phyloP scores from a whole-genome alignment of 1,140 invertebrate species.

The Lordiphosa mommai region DNA sequence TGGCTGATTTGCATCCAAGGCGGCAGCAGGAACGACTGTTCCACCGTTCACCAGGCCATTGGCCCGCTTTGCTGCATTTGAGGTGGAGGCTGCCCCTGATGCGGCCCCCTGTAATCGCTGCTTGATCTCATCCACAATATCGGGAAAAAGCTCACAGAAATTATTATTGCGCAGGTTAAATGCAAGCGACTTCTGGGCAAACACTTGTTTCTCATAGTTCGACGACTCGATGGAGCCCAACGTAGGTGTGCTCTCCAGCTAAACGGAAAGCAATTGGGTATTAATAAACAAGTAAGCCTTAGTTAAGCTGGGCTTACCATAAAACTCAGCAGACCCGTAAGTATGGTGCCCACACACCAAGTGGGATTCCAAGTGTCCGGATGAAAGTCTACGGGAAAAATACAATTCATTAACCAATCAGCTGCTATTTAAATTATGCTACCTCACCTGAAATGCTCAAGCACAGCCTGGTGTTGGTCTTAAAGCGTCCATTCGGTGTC shows the following conservation, averaged over 20 bases:
- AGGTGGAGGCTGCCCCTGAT: conserved; percentile 24
- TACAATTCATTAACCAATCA: too few relatives aligned
- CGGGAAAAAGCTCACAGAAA: conserved; percentile 83
- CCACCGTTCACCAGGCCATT: conserved; percentile 44
- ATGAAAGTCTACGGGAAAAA: conserved; percentile 91
- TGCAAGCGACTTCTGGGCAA: conserved; percentile 92
- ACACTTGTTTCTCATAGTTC: conserved; percentile 92
- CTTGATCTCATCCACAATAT: conserved; percentile 70
- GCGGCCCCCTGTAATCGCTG: conserved; percentile 38
- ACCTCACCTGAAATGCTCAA: conserved; percentile 92
- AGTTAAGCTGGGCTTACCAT: conserved; percentile 81
- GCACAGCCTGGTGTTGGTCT: conserved; percentile 94
- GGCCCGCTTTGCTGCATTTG: conserved; percentile 14
- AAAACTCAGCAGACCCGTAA: conserved; percentile 95
- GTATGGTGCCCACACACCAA: conserved; percentile 97
- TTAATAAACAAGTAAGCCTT: not conserved
- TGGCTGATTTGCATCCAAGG: conserved; percentile 22
- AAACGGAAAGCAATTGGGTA: not conserved
- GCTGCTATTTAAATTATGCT: too few relatives aligned
- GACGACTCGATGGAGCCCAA: conserved; percentile 96
- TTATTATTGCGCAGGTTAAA: conserved; percentile 95
- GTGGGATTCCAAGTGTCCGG: conserved; percentile 99
- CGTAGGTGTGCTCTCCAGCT: conserved; percentile 95
- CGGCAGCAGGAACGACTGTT: conserved; percentile 6
- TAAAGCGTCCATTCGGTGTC: conserved; percentile 97